phyloP scores from a whole-genome alignment of 2,888 invertebrate species.

The Zele albiditarsus region DNA sequence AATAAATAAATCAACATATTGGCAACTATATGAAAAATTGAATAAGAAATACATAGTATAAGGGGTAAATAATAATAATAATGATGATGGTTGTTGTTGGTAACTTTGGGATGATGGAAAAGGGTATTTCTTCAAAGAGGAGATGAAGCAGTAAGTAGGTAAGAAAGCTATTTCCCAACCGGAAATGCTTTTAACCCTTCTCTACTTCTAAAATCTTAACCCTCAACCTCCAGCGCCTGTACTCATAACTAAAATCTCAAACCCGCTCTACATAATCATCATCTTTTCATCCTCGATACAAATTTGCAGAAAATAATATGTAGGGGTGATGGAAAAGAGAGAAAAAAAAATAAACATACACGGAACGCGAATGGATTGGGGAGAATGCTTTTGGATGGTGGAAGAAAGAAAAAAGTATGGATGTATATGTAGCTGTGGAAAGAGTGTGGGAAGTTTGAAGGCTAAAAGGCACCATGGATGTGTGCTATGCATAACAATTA shows the following conservation, averaged over 20 bases:
- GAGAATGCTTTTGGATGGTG: too few species aligned
- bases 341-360: too few species aligned
- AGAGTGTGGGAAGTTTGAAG: constrained; percentile 59
- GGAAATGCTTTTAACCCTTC: constrained; percentile 70
- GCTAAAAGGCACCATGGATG: constrained; percentile 63
- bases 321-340: too few species aligned
- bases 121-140: constrained; percentile 56
- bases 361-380: too few species aligned
- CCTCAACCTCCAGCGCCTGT: constrained; percentile 50
- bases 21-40: too few species aligned
- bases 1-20: too few species aligned
- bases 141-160: constrained; percentile 73
- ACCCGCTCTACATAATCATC: constrained; percentile 11
- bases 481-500: constrained; percentile 72
- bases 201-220: constrained; percentile 40
- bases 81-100: neutral
- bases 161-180: constrained; percentile 73
- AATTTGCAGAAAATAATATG: too few species aligned
- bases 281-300: neutral
- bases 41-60: too few species aligned
- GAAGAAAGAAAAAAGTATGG: constrained; percentile 26
- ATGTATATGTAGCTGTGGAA: constrained; percentile 35
- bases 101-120: neutral
- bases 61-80: neutral
- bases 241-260: constrained; percentile 36